phyloP scores from a whole-genome alignment of 2,797 vertebrate genomes.

The Pseudochromis fuscus region DNA sequence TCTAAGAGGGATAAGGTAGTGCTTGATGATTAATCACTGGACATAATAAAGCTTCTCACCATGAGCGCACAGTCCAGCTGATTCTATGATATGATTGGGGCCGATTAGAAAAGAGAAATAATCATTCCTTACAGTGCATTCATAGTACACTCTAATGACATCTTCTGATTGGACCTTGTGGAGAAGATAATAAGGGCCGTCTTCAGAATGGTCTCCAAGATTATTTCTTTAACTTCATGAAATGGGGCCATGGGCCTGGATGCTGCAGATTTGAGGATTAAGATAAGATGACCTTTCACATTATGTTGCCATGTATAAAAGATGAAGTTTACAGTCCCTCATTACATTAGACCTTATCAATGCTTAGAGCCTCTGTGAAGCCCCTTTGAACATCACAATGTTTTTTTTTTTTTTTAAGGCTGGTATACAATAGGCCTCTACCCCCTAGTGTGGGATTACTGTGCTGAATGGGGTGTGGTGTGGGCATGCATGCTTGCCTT shows the following conservation, averaged over 20 bases:
- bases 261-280: conserved; percentile 87
- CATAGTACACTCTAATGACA: conserved; percentile 80
- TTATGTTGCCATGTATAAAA: conserved; percentile 85
- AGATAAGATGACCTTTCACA: conserved; percentile 87
- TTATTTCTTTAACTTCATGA: conserved; percentile 86
- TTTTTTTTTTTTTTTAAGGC: conserved; percentile 55
- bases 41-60: conserved; percentile 82
- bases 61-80: conserved; percentile 77
- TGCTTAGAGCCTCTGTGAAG: conserved; percentile 78
- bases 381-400: conserved; percentile 81
- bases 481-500: conserved; percentile 35
- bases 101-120: conserved; percentile 81
- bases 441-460: conserved; percentile 83
- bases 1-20: conserved; percentile 75
- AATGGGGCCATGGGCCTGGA: conserved; percentile 80
- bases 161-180: conserved; percentile 80
- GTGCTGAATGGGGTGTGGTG: conserved; percentile 42
- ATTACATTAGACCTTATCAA: conserved; percentile 85
- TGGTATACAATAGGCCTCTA: conserved; percentile 77
- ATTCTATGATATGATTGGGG: conserved; percentile 79
- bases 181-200: conserved; percentile 81
- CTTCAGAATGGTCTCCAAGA: conserved; percentile 82
- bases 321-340: conserved; percentile 84
- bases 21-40: conserved; percentile 81
- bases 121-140: conserved; percentile 79